Conservation (phyloP, 1,140 invertebrate genomes). For the Wiebesia pumilae region DNA sequence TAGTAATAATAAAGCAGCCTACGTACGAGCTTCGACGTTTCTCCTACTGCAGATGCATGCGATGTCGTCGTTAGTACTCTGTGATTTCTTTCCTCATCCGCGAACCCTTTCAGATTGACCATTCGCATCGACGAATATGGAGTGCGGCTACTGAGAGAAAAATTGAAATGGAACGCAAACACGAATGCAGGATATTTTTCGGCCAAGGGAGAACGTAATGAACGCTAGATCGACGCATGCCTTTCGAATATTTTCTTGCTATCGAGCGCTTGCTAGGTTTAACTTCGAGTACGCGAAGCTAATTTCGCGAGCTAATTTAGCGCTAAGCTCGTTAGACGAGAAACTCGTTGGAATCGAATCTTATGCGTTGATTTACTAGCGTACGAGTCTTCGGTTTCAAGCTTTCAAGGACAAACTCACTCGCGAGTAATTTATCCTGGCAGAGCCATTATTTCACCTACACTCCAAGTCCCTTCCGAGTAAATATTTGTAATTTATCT, state of each 20-base stretch:
- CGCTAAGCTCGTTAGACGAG: not conserved
- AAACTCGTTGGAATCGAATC: not conserved
- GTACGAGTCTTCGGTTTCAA: not conserved
- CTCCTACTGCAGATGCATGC: constrained; percentile 24
- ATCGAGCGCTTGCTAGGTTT: too few relatives aligned
- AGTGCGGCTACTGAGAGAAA: constrained; percentile 26
- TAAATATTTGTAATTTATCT: not conserved
- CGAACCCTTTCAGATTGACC: constrained; percentile 54
- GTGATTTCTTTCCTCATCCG: constrained; percentile 41
- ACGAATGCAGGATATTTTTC: not conserved
- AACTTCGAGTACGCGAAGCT: not conserved
- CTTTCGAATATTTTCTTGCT: not conserved
- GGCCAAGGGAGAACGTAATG: not conserved
- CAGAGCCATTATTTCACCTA: not conserved
- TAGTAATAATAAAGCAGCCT: constrained; percentile 38
- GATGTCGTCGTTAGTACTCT: not conserved
- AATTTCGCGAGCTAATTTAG: not conserved
- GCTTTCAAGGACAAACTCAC: not conserved
- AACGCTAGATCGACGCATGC: not conserved
- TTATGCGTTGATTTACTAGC: not conserved
- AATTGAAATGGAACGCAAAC: constrained; percentile 8
- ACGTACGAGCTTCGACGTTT: not conserved
- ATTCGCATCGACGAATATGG: constrained; percentile 40
- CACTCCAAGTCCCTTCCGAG: not conserved
- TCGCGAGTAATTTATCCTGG: not conserved